Evolutionary conservation across 2,113 vertebrate species (phyloP).

Genomic region (Rhinoptilus africanus): DNA sequence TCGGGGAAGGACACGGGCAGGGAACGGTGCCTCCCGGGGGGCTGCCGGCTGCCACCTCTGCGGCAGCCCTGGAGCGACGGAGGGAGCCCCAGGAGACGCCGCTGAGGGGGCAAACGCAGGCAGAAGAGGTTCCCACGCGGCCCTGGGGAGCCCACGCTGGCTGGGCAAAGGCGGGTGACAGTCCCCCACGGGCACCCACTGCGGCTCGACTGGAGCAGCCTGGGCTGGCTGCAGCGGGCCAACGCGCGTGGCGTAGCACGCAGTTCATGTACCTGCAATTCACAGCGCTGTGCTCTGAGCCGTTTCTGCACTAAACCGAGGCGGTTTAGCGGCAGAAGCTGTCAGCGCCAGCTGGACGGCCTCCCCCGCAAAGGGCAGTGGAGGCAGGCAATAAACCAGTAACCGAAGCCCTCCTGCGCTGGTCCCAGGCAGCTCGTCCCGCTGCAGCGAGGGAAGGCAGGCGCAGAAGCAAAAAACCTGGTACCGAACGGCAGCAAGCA

Average conservation of each 20-base stretch:
- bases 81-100: neutral
- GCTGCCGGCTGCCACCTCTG: neutral
- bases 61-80: neutral
- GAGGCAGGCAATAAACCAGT: neutral
- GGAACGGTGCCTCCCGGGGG: neutral
- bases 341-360: neutral
- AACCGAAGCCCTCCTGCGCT: neutral
- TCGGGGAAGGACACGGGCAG: rapidly evolving
- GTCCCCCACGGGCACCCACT: neutral
- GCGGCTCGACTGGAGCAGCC: neutral
- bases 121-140: neutral
- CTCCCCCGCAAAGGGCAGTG: neutral
- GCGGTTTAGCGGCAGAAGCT: neutral
- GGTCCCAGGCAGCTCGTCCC: neutral
- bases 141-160: rapidly evolving
- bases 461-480: neutral
- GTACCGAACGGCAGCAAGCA: neutral
- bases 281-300: neutral
- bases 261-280: neutral
- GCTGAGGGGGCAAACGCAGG: neutral
- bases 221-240: neutral
- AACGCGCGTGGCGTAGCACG: rapidly evolving
- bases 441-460: neutral
- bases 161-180: neutral
- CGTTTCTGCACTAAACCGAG: neutral